Base-by-base conservation (phyloP, 2,797 vertebrate genomes). In the Muscicapa striata region DNA sequence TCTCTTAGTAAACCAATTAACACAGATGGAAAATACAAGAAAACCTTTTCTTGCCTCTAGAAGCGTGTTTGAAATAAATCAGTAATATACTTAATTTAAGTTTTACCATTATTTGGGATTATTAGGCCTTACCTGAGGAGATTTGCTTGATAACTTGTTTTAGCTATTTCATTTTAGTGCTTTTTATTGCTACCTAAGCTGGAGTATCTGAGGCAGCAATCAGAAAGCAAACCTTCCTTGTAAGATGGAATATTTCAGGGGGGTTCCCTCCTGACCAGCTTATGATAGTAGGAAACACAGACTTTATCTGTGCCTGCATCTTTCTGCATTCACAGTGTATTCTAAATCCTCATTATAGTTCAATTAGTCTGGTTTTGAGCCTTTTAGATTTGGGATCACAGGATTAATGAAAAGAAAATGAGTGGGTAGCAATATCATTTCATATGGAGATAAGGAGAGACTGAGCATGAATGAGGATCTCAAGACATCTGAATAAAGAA, bases 261-360 rank as follows among this genome's bases (percentile, higher is more conserved):
- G 4, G 3, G 5, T 74, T 57, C 36, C 27, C 40, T 86, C 85
- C 54, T 85, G 61, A 72, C 72, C 85, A 87, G 82, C 84, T 89
- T 93, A 81, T 67, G 69, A 90, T 95, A 93, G 90, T 91, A 90
- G 66, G 79, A 59, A 80, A 94, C 94, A 84, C 52, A 79, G 93
- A 87, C 73, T 89, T 94, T 40, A 75, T 97, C 97, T 88, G 83
- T 72, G 93, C 70, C 96, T 98, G 97, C 0, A 18, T 97, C 97
- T 97, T 96, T 93, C 97, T 97, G 55, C 97, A 94, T 96, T 97
- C 96, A 76, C 86, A 93, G 94, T 96, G 96, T 97, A 74, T 98
- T 98, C 98, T 97, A 97, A 94, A 98, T 98, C 98, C 97, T 98
- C 98, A 98, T 99, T 99, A 99, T 98, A 98, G 98, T 98, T 98